phyloP scores from a whole-genome alignment of 1,140 invertebrate genomes.

The Megalopta genalis region DNA sequence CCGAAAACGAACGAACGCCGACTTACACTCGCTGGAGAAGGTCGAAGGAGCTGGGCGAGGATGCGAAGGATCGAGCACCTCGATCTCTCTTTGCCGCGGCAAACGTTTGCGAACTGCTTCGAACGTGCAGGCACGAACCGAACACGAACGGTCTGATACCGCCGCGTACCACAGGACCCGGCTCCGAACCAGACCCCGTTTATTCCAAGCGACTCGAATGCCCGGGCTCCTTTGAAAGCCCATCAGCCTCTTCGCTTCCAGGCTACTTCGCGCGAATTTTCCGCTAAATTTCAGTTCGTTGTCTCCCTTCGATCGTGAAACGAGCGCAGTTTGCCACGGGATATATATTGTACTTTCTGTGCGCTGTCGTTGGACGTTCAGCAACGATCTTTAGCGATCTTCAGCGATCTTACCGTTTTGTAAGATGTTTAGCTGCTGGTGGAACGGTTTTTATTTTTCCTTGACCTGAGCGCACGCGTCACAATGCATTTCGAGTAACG shows the following conservation, averaged over 20 bases:
- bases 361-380: too few species aligned
- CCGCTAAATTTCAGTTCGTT: background rate
- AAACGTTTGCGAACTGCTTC: constrained; percentile 29
- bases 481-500: too few species aligned
- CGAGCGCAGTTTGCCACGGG: too few species aligned
- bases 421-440: too few species aligned
- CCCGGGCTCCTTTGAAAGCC: background rate
- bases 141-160: background rate
- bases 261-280: background rate
- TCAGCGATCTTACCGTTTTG: too few species aligned
- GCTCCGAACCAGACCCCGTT: constrained; percentile 23
- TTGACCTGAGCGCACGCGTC: too few species aligned
- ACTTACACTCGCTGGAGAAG: constrained; percentile 11
- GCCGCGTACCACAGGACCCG: constrained; percentile 10
- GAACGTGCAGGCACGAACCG: background rate
- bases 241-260: background rate
- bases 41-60: background rate
- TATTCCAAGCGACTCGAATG: background rate
- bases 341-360: too few species aligned
- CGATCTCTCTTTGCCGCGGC: constrained; percentile 35
- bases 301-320: background rate
- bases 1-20: constrained; percentile 10
- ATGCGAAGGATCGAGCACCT: constrained; percentile 24
- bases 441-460: too few species aligned
- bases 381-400: too few species aligned